These are phyloP conservation scores for Tolmerus cingulatus DNA, from an alignment of 2,888 invertebrate genomes.

Conservation along the genomic window DNA sequence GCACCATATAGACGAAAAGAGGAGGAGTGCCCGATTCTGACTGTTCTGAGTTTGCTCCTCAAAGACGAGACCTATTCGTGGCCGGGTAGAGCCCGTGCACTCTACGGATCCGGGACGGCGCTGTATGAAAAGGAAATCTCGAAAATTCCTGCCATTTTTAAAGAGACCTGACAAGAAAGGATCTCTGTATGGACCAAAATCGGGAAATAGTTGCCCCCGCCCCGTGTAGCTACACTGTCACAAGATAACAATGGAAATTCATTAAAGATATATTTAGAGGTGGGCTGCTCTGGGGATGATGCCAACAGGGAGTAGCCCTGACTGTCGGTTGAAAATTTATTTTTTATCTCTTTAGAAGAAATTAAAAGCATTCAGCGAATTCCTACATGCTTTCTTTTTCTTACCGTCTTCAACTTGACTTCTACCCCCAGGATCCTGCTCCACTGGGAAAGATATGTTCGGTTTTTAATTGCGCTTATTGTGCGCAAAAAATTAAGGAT, in stretches of 20 bases:
- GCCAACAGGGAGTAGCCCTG: neutral
- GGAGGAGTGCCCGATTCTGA: neutral
- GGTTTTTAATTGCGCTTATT: slow-evolving; percentile 2
- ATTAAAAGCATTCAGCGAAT: slow-evolving; percentile 12
- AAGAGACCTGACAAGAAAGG: neutral
- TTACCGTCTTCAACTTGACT: neutral
- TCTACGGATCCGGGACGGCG: neutral
- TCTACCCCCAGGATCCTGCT: neutral
- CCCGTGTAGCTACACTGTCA: neutral
- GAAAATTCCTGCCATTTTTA: slow-evolving; percentile 8
- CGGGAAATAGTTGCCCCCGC: neutral
- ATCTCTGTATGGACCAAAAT: neutral
- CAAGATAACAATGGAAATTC: slow-evolving; percentile 22
- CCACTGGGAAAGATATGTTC: neutral
- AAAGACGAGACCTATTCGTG: neutral
- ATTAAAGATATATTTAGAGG: slow-evolving; percentile 15
- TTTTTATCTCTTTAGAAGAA: neutral
- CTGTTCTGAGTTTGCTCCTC: neutral
- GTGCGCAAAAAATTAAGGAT: neutral
- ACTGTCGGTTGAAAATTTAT: neutral
- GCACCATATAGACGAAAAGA: neutral
- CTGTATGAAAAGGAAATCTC: slow-evolving; percentile 10
- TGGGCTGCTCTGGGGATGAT: neutral
- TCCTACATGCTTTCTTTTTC: neutral
- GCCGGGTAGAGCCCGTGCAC: neutral